Base-by-base conservation (phyloP, 2,888 invertebrate species). In the Ormyrus nitidulus region DNA sequence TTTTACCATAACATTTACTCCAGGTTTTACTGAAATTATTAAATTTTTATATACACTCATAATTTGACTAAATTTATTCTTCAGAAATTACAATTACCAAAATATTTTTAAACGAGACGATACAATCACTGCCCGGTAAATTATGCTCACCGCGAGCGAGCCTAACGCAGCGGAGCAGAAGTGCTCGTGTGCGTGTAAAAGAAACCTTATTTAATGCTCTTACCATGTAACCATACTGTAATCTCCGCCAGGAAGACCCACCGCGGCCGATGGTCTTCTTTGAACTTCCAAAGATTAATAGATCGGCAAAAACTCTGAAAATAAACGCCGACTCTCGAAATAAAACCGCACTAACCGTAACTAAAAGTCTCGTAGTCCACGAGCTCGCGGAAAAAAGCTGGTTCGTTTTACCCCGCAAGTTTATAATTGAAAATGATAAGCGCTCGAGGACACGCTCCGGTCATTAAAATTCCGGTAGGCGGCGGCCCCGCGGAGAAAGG, bases 141-240 rank as follows among this genome's bases (percentile, higher is more conserved):
- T 19, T 19, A 19, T 19, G 48, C 9, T 11, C 53, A 46, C 44
- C 62, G 78, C 46, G 77, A 69, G 71, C 78, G 79, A 79, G 74
- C 74, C 80, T n/a, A 75, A 64, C 76, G 53, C 59, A 70, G 71
- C 19, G 19, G 19, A 19, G 19, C 19, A 19, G 19, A 19, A 19
- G 19, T 19, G 62, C 13, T 19, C 68, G 64, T 73, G 56, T 66
- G 82, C 77, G 77, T 78, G 82, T 72, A 76, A 71, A 84, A 82
- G 87, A 87, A 89, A 86, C 88, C 89, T 81, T 85, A 83, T 79
- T 78, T 87, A 87, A 88, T 86, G 85, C 85, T 88, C 86, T 88
- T 88, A 89, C 83, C 81, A 82, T 84, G 86, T 86, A 86, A 86
- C 86, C 81, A 81, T 82, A 83, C 82, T 84, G 84, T 89, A 89